Base-by-base conservation (phyloP, 2,113 vertebrate species). In the Panthera leo region DNA sequence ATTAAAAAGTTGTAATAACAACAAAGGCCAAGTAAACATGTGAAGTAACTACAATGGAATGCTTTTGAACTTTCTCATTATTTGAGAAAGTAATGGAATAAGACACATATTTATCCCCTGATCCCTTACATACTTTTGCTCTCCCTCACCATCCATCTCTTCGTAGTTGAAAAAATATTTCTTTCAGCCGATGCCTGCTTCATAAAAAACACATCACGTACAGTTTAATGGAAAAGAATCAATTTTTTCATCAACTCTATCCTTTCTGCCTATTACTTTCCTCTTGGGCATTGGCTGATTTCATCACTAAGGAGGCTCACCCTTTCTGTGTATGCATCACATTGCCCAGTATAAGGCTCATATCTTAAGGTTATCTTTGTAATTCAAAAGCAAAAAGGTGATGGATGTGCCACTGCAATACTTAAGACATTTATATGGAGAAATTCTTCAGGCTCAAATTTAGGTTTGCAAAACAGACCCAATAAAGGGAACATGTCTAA, bases 191-290 rank as follows among this genome's bases (percentile, higher is more conserved):
- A 95, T 86, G 90, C 70, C 79, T 96, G 85, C 85, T 97, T 98
- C 91, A 96, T 96, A 97, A 95, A 97, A 98, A 97, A 94, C 96
- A 97, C 29, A 96, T 94, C 98, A 98, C 88, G 11, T 95, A 97
- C 71, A 63, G 88, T 96, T 98, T 96, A 98, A 98, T 94, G 95
- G 85, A 96, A 98, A 98, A 98, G 45, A 97, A 97, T 97, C 95
- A 96, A 94, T 98, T 97, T 98, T 97, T 98, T 96, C 98, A 98
- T 97, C 97, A 97, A 58, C 79, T 96, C 96, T 92, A 78, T 95
- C 97, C 96, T 95, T 91, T 84, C 67, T 90, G 45, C 82, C 92
- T 96, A 91, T 92, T 95, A 96, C 83, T 97, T 88, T 86, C 96
- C 96, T 97, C 94, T 96, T 86, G 94, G 48, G 63, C 82, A 94